These are phyloP conservation scores for Pocillopora meandrina DNA, from an alignment of 92 coral and sea anemone species.

Conservation along the genomic window DNA sequence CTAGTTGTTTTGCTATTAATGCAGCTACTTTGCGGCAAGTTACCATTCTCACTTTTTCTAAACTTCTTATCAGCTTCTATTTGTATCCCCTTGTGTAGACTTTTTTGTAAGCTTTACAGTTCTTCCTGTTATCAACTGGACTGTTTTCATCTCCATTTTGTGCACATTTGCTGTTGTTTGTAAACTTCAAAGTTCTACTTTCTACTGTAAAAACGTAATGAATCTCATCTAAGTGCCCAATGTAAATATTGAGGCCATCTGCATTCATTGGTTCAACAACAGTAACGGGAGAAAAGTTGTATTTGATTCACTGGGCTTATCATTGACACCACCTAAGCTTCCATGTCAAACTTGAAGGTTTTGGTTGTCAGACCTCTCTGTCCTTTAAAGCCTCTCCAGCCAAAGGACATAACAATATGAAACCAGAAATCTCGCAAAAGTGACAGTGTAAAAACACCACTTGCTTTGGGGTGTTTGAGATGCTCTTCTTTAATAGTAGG, in stretches of 20 bases:
- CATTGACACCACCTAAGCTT: no score
- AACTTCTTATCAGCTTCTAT: constrained; percentile 19
- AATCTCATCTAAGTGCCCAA: constrained; percentile 55
- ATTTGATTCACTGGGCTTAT: constrained; percentile 13
- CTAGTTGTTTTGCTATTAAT: neutral
- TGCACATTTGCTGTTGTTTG: neutral
- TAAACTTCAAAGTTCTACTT: neutral
- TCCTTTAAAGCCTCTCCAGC: no score
- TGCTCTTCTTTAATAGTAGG: no score
- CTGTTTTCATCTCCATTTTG: constrained; percentile 9
- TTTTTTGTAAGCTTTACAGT: constrained; percentile 18
- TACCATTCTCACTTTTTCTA: constrained; percentile 28
- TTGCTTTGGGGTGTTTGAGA: no score
- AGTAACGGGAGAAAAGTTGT: constrained; percentile 44
- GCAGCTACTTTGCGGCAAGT: neutral
- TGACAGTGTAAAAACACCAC: no score
- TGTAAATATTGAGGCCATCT: constrained; percentile 15
- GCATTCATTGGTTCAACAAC: constrained; percentile 45
- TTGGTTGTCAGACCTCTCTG: no score
- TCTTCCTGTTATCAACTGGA: constrained; percentile 14
- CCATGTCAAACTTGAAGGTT: no score
- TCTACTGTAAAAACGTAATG: constrained; percentile 56
- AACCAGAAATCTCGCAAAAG: no score
- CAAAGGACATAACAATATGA: no score
- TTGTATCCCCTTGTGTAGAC: constrained; percentile 20